phyloP scores from a whole-genome alignment of 2,113 vertebrate genomes.

The Callospermophilus lateralis region DNA sequence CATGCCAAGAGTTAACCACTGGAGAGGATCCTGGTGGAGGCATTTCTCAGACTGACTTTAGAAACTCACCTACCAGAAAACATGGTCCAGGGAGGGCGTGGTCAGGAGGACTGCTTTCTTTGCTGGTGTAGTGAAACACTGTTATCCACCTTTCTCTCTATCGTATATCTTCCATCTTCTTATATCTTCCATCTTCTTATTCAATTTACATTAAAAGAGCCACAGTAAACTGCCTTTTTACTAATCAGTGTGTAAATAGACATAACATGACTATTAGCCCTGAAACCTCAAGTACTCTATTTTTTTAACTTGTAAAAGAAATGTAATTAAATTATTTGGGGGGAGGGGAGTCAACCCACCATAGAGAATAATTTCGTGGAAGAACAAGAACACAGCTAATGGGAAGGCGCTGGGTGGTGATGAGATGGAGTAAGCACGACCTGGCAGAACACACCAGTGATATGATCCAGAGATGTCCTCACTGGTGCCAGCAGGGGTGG shows the following conservation, averaged over 20 bases:
- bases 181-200: background rate
- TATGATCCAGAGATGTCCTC: no score
- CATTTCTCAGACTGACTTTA: background rate
- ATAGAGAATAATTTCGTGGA: background rate
- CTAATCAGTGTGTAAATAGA: background rate
- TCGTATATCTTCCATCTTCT: background rate
- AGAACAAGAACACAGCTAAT: rapidly evolving
- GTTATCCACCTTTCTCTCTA: background rate
- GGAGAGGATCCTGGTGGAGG: background rate
- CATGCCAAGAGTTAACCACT: no score
- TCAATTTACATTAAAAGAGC: background rate
- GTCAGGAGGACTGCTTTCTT: no score
- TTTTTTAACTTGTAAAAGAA: background rate
- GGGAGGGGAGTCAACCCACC: background rate
- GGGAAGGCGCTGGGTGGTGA: rapidly evolving
- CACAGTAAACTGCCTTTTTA: background rate
- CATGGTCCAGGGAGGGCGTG: rapidly evolving
- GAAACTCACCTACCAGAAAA: background rate
- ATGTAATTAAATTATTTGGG: background rate
- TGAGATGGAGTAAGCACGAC: rapidly evolving
- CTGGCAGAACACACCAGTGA: rapidly evolving
- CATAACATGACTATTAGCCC: background rate
- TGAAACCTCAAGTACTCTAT: background rate
- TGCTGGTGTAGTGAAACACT: no score
- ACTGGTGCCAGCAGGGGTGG: rapidly evolving